Evolutionary conservation across 2,888 invertebrate genomes (phyloP).

Genomic region (Drosophila hamatofila): DNA sequence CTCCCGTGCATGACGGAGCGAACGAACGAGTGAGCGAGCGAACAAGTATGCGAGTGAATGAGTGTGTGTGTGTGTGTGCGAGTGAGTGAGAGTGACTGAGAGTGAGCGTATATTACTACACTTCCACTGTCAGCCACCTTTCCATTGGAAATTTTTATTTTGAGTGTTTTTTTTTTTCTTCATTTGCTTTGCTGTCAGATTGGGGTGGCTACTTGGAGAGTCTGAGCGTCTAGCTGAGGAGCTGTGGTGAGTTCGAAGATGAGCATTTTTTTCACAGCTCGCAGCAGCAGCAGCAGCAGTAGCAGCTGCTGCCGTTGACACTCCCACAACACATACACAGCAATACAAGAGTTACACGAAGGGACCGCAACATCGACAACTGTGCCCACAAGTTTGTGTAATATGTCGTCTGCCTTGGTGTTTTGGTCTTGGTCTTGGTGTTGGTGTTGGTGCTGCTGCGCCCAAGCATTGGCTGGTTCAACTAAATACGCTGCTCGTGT

Average conservation of each 20-base stretch:
- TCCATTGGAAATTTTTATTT: conserved; percentile 67
- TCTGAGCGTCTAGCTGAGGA: conserved; percentile 44
- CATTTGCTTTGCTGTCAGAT: conserved; percentile 24
- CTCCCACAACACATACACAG: conserved; percentile 67
- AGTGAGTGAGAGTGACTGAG: conserved; percentile 42
- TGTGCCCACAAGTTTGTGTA: conserved; percentile 80
- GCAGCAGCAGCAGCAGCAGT: background rate
- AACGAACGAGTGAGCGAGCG: conserved; percentile 15
- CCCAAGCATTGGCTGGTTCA: conserved; percentile 64
- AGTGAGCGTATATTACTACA: conserved; percentile 51
- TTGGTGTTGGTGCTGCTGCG: conserved; percentile 14
- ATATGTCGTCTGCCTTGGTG: conserved; percentile 46
- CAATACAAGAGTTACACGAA: background rate
- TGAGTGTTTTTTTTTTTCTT: conserved; percentile 74
- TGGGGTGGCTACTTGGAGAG: conserved; percentile 50
- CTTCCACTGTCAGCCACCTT: conserved; percentile 54
- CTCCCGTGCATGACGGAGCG: conserved; percentile 32
- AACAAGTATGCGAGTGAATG: conserved; percentile 9
- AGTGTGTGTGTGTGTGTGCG: conserved; percentile 42
- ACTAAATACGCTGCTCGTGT: conserved; percentile 4
- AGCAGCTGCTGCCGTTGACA: conserved; percentile 67
- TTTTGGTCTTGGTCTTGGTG: conserved; percentile 15
- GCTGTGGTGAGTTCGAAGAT: conserved; percentile 63
- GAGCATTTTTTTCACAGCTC: conserved; percentile 38
- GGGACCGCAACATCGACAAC: conserved; percentile 80